Percentiles rank a stretch among this genome's conserved stretches.
phyloP scores from a whole-genome alignment of 1,140 invertebrate genomes.

The Bactericera cockerelli region DNA sequence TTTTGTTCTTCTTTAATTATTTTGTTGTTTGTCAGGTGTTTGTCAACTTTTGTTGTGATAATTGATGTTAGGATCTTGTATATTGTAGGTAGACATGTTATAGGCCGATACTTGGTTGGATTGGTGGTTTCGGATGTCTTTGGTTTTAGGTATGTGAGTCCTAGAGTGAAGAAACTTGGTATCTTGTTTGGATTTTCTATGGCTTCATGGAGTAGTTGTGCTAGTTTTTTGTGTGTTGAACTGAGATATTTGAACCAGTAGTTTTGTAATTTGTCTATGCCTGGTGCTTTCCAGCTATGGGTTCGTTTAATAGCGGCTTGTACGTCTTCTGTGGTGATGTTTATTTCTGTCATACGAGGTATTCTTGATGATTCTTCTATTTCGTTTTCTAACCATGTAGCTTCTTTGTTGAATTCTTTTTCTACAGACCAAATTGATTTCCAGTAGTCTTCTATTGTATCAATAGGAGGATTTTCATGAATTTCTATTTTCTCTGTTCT shows the following conservation, averaged over 20 bases:
- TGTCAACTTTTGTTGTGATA: conserved; percentile 17
- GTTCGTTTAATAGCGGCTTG: not conserved
- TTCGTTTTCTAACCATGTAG: not conserved
- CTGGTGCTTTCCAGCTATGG: conserved; percentile 12
- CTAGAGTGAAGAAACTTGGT: not conserved
- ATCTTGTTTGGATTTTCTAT: not conserved
- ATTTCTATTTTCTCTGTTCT: not conserved
- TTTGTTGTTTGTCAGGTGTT: conserved; percentile 15
- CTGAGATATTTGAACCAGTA: conserved; percentile 3
- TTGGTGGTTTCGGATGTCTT: not conserved
- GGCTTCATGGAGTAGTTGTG: not conserved
- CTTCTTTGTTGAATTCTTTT: not conserved
- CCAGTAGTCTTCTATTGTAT: not conserved
- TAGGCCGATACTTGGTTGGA: not conserved
- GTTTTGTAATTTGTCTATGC: conserved; percentile 9
- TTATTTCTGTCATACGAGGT: not conserved
- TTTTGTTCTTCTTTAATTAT: conserved; percentile 20
- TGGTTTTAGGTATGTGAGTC: not conserved
- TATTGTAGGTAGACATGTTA: conserved; percentile 6
- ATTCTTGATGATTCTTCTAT: too few relatives aligned
- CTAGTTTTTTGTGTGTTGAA: not conserved
- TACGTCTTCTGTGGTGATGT: not conserved
- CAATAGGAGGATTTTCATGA: not conserved
- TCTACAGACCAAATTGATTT: not conserved
- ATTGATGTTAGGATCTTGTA: conserved; percentile 13